Conservation (phyloP, 2,797 vertebrate species). For the Manis javanica region DNA sequence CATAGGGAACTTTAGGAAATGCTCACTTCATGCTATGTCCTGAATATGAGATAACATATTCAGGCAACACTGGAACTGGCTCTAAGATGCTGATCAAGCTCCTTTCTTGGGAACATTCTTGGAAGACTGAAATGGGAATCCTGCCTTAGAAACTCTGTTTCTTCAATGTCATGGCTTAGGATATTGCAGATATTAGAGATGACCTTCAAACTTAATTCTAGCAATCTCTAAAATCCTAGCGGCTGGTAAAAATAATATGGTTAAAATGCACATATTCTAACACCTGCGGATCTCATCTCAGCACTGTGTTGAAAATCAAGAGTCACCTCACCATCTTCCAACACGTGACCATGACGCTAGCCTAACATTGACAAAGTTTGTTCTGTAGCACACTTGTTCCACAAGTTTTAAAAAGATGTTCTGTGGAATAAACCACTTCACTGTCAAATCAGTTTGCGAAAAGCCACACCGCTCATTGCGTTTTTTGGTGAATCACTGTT, state of each 20-base stretch:
- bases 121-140: neutral
- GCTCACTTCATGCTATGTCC: neutral
- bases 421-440: neutral
- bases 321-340: neutral
- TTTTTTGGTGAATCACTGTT: neutral
- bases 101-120: neutral
- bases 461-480: neutral
- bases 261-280: neutral
- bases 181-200: neutral
- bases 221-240: neutral
- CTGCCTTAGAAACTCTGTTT: neutral
- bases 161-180: neutral
- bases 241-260: neutral
- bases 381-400: neutral
- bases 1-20: neutral
- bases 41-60: neutral
- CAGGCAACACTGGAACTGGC: neutral
- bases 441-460: neutral
- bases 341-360: neutral
- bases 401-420: neutral
- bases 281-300: neutral
- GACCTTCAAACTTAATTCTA: neutral
- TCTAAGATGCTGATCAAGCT: neutral
- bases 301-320: neutral
- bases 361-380: neutral